Base-by-base conservation (phyloP, 1,140 invertebrate species). In the Lasaia peninsularis region DNA sequence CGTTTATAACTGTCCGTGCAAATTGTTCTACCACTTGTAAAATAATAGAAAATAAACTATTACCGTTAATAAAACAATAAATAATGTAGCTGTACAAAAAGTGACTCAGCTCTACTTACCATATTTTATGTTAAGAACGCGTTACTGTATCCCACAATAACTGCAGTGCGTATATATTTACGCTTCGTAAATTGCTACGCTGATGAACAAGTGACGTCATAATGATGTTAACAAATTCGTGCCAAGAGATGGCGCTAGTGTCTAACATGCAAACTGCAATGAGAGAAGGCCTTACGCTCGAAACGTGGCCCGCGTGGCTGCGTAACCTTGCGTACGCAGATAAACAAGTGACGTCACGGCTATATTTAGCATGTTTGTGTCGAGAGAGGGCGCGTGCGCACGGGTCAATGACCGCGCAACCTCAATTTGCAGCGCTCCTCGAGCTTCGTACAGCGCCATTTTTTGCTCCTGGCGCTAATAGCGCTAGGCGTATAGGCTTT, bases 301-400 rank as follows among this genome's bases (percentile, higher is more conserved):
- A 9, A 52, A 24, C 52, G 49, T 32, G 40, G 59, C 35, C 50
- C 37, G 57, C 14, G 54, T 55, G 62, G 62, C 48, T 63, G 71
- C 75, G 80, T 85, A 86, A 86, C 83, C 83, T 86, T 86, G 83
- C 79, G 75, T 77, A 74, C 72, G 53, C 40, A 73, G 79, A 76
- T 85, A 83, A 86, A 86, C 81, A 86, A 64, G 71, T 84, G 78
- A 86, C 84, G 81, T 87, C 80, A 85, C 73, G 37, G 62, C 69
- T 85, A 87, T 85, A 74, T 80, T 71, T 85, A 83, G 62, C 71
- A 56, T 64, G 77, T 67, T 67, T 65, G 63, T 69, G 67, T 68
- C 53, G 71, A 67, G 71, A 62, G 64, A 40, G 48, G 62, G 73
- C 78, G 80, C 80, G 72, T 60, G 80, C 73, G 78, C 78, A 51